Evolutionary conservation across 2,888 invertebrate genomes (phyloP), one percentile per base, ranked within the genome.

Genomic region (Dasypolia templi): DNA sequence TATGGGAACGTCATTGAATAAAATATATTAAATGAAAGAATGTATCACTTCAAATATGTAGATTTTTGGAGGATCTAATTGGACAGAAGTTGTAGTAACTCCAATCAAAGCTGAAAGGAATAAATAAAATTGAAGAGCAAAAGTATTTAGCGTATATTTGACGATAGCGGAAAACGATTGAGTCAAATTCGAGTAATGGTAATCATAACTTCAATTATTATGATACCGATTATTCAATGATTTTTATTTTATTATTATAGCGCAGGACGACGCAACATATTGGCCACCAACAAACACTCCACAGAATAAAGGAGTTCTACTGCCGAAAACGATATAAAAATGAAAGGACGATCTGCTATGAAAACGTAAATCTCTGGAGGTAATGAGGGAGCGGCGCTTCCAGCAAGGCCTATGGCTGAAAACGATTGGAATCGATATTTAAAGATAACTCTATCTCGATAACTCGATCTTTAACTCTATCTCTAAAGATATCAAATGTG

Each of bases 21-120:
- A 22, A 51, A 79, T 69, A 56, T 39, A 79, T 19, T 55, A 69
- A 22, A 79, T 29, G n/a, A 56, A 79, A 32, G 65, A 29, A 69
- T 42, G 68, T 22, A 14, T 29, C 1, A 68, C 79, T 49, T 80
- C 35, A 6, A 80, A 65, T 62, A 65, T 1, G 29, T 42, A 59
- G 7, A 51, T 79, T n/a, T 69, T 53, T 9, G 46, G 61, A 46
- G 69, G 69, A 49, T 69, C 55, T 12, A 29, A 5, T 11, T 19
- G 26, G 32, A 49, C n/a, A 59, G 80, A 26, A 66, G 67, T 67
- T 19, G 14, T 6, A 49, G 53, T 1, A 44, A 14, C 11, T 46
- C 17, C 74, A 42, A 79, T 2, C 0, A 75, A 0, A 62, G 77
- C 77, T 77, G 75, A 59, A 59, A 61, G 11, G 12, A 61, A 75